phyloP scores from a whole-genome alignment of 2,113 vertebrate species.

The Ascaphus truei region DNA sequence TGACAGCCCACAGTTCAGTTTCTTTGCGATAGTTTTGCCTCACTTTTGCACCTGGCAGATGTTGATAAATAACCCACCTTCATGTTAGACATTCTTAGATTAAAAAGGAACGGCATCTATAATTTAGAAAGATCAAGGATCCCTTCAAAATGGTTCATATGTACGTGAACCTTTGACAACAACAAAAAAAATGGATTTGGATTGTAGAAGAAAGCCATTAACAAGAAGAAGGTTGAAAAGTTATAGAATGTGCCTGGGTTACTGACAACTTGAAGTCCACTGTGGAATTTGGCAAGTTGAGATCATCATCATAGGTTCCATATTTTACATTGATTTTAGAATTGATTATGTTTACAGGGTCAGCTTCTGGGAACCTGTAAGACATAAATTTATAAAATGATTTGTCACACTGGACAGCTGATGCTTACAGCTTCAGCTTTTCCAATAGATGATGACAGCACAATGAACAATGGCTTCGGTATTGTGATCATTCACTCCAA shows the following conservation, averaged over 20 bases:
- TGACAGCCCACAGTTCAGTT: too few relatives aligned
- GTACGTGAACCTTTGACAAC: too few relatives aligned
- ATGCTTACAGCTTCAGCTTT: slow-evolving; percentile 46
- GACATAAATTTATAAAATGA: slow-evolving; percentile 48
- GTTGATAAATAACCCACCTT: too few relatives aligned
- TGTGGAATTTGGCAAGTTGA: slow-evolving; percentile 34
- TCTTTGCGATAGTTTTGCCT: too few relatives aligned
- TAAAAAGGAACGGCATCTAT: too few relatives aligned
- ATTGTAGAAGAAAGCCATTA: neutral
- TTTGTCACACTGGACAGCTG: slow-evolving; percentile 48
- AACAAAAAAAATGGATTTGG: neutral
- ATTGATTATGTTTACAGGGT: slow-evolving; percentile 46
- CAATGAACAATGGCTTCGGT: slow-evolving; percentile 41
- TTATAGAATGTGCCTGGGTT: slow-evolving; percentile 32
- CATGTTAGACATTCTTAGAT: too few relatives aligned
- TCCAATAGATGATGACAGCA: slow-evolving; percentile 44
- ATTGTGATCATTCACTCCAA: slow-evolving; percentile 37
- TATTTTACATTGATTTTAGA: slow-evolving; percentile 52
- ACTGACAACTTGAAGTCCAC: slow-evolving; percentile 29
- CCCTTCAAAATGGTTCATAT: too few relatives aligned
- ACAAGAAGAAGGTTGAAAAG: slow-evolving; percentile 1
- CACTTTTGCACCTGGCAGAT: too few relatives aligned
- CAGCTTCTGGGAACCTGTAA: slow-evolving; percentile 48
- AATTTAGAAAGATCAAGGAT: too few relatives aligned
- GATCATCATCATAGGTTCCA: slow-evolving; percentile 42